These are phyloP conservation scores for Patella ulyssiponensis DNA, from an alignment of 2,888 invertebrate species.

Conservation along the genomic window DNA sequence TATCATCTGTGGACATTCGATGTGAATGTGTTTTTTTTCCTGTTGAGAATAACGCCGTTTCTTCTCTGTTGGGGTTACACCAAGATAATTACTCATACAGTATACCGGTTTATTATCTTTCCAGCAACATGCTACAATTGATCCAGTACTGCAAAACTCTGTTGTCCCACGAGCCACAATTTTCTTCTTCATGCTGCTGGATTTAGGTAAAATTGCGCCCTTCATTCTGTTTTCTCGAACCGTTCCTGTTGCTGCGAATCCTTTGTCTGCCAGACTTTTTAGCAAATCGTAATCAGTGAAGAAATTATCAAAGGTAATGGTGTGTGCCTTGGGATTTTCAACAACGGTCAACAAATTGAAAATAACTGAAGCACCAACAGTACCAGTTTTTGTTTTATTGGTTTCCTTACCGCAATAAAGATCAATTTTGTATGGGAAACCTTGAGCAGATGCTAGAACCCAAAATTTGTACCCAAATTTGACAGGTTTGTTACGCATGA, in stretches of 20 bases:
- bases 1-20: not conserved
- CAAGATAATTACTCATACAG: too few species aligned
- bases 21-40: not conserved
- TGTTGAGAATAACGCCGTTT: not conserved
- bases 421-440: not conserved
- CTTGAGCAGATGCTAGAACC: not conserved
- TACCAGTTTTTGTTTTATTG: not conserved
- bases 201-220: not conserved
- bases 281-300: not conserved
- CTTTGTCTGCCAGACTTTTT: not conserved
- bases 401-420: not conserved
- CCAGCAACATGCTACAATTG: not conserved
- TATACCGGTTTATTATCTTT: not conserved
- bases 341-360: not conserved
- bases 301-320: not conserved
- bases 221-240: not conserved
- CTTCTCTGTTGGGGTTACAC: not conserved
- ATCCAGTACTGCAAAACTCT: not conserved
- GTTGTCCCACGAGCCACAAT: not conserved
- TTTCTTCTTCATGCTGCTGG: not conserved
- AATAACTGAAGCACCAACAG: not conserved
- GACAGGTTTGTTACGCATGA: not conserved
- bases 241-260: not conserved
- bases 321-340: not conserved
- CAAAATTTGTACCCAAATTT: not conserved